Evolutionary conservation across 2,888 invertebrate species (phyloP).

Genomic region (Cistogaster globosa): DNA sequence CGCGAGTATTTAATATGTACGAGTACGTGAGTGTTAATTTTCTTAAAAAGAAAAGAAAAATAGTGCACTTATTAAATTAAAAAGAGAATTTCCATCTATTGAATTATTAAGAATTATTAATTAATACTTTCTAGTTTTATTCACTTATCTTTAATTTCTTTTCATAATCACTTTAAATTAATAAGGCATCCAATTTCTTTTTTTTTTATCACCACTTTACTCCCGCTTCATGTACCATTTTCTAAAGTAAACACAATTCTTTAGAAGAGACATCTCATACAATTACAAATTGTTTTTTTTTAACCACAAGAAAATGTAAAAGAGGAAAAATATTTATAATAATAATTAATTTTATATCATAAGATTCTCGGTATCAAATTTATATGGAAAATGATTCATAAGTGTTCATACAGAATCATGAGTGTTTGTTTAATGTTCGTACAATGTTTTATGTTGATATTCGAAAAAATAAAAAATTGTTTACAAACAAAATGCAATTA

Average conservation of each 20-base stretch:
- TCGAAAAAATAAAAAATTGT: conserved; percentile 3
- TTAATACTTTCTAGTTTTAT: neutral
- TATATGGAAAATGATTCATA: conserved; percentile 58
- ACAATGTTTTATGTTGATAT: conserved; percentile 16
- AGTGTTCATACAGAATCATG: conserved; percentile 17
- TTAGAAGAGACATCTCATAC: neutral
- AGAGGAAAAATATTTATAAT: conserved; percentile 35
- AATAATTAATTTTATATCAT: conserved; percentile 31
- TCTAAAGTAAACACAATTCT: conserved; percentile 30
- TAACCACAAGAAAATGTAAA: conserved; percentile 20
- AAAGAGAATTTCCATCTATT: neutral
- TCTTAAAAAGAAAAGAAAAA: too few relatives aligned
- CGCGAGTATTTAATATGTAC: too few relatives aligned
- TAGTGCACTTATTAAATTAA: too few relatives aligned
- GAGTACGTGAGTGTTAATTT: too few relatives aligned
- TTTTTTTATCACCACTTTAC: conserved; percentile 7
- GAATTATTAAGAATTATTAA: too few relatives aligned
- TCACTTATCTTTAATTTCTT: neutral
- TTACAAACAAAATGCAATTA: conserved; percentile 5
- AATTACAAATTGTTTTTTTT: conserved; percentile 9
- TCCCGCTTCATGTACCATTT: conserved; percentile 42
- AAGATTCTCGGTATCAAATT: conserved; percentile 30
- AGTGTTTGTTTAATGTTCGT: neutral
- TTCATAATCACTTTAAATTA: conserved; percentile 24
- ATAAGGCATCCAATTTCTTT: conserved; percentile 6